These are phyloP conservation scores for Atopsyche davidsoni DNA, from an alignment of 1,140 invertebrate species.

Conservation along the genomic window DNA sequence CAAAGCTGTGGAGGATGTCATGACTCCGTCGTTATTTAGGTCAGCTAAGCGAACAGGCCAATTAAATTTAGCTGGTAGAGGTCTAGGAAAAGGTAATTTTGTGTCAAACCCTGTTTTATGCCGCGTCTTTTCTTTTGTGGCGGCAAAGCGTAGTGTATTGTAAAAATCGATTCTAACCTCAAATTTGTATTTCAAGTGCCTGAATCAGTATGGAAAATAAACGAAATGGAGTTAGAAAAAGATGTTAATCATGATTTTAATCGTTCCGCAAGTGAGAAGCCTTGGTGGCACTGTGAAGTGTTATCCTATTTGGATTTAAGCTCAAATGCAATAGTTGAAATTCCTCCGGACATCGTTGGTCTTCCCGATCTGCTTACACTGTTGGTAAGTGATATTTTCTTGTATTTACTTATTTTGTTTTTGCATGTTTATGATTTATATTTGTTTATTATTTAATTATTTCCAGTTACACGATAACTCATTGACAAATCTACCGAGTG, in stretches of 20 bases:
- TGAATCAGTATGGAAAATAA: constrained; percentile 72
- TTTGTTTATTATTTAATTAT: constrained; percentile 14
- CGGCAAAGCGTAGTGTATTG: too few species aligned
- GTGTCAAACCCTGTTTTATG: constrained; percentile 19
- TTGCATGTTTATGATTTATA: constrained; percentile 2
- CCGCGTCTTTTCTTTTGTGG: too few species aligned
- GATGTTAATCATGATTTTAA: constrained; percentile 62
- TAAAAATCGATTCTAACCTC: constrained; percentile 12
- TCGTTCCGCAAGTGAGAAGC: constrained; percentile 52
- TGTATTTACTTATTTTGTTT: constrained; percentile 9
- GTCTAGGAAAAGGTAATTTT: constrained; percentile 60
- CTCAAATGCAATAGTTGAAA: constrained; percentile 62
- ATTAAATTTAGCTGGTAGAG: constrained; percentile 70
- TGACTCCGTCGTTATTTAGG: constrained; percentile 66
- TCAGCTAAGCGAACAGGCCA: constrained; percentile 70
- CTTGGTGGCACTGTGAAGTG: constrained; percentile 83
- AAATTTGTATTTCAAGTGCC: constrained; percentile 57
- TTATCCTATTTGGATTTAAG: constrained; percentile 74
- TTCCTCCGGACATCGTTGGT: constrained; percentile 64
- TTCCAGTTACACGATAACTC: constrained; percentile 75
- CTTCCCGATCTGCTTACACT: constrained; percentile 60
- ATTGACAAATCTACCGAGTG: constrained; percentile 62
- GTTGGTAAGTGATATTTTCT: constrained; percentile 36
- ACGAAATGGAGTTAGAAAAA: constrained; percentile 61
- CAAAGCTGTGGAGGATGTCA: constrained; percentile 57